Percentiles rank a stretch among this genome's conserved stretches.
Evolutionary conservation across 2,888 invertebrate species (phyloP).

Genomic region (Ornithoptera priamus): DNA sequence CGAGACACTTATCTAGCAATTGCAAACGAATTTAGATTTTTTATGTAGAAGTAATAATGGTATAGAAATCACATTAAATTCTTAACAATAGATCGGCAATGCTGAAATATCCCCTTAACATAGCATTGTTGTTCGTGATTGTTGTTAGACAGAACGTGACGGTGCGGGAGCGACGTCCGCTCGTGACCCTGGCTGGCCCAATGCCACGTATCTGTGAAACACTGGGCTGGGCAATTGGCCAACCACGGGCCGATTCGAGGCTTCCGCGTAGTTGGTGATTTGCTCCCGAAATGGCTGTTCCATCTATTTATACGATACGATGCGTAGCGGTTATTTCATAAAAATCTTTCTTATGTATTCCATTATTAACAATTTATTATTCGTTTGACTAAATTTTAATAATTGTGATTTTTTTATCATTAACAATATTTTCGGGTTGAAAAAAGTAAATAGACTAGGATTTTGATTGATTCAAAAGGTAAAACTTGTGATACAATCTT

Average conservation of each 20-base stretch:
- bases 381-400: neutral
- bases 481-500: neutral
- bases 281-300: conserved; percentile 53
- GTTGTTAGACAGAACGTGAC: conserved; percentile 44
- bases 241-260: conserved; percentile 45
- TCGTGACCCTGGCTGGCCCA: conserved; percentile 79
- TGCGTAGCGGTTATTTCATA: conserved; percentile 2
- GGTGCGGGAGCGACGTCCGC: conserved; percentile 71
- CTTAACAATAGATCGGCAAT: conserved; percentile 1
- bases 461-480: neutral
- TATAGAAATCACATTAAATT: neutral
- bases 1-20: no score
- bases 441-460: no score
- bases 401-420: neutral
- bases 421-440: no score
- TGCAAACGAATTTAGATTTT: neutral
- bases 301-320: conserved; percentile 35
- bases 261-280: conserved; percentile 72
- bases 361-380: neutral
- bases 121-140: conserved; percentile 13
- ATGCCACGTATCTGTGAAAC: conserved; percentile 67
- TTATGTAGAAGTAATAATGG: neutral
- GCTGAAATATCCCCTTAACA: conserved; percentile 1
- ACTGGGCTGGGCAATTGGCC: conserved; percentile 60
- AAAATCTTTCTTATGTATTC: neutral